Conservation (phyloP, 2,113 vertebrate species). For the Indri indri region DNA sequence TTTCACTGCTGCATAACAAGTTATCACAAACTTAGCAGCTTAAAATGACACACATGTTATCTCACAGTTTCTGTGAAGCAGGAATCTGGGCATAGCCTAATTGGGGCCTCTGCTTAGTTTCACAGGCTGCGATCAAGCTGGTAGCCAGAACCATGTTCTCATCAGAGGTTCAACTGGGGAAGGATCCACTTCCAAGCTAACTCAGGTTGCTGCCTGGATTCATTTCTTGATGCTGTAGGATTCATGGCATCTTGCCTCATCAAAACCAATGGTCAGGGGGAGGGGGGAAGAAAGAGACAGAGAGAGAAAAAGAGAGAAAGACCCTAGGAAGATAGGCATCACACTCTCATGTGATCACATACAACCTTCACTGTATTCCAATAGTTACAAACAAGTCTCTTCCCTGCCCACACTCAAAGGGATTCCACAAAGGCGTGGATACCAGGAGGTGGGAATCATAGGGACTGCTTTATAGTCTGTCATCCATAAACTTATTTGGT, state of each 20-base stretch:
- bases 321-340: not conserved
- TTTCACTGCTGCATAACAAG: not conserved
- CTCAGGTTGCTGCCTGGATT: not conserved
- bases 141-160: not conserved
- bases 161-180: not conserved
- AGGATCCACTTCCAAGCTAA: not conserved
- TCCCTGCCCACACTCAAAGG: not conserved
- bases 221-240: not conserved
- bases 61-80: not conserved
- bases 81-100: not conserved
- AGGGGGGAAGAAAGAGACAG: not conserved
- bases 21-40: not conserved
- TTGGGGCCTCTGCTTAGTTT: not conserved
- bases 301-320: no score
- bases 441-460: not conserved
- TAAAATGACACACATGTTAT: not conserved
- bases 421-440: not conserved
- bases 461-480: not conserved
- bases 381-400: not conserved
- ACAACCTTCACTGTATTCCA: not conserved
- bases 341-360: not conserved
- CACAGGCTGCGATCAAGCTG: not conserved
- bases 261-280: not conserved
- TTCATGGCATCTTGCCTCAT: not conserved
- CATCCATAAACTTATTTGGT: not conserved